Conservation (phyloP, 2,888 invertebrate species). For the Luffia ferchaultella region DNA sequence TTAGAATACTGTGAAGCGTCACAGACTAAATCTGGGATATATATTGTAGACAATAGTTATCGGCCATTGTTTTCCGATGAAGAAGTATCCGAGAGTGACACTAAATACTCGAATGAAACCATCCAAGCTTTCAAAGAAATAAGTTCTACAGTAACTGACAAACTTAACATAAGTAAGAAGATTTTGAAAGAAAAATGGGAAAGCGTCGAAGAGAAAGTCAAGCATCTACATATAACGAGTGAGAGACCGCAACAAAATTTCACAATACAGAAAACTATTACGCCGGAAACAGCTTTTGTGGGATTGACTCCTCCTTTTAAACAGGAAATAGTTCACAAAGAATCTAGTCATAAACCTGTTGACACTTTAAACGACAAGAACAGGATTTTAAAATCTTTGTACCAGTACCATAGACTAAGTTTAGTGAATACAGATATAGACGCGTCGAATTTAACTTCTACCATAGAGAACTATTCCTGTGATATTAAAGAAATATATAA, state of each 20-base stretch:
- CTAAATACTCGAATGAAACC: conserved; percentile 45
- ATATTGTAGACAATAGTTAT: conserved; percentile 58
- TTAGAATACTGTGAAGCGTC: conserved; percentile 44
- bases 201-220: conserved; percentile 56
- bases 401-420: conserved; percentile 54
- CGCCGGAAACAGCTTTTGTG: too few relatives aligned
- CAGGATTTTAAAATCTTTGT: conserved; percentile 41
- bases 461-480: conserved; percentile 47
- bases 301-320: neutral
- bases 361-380: conserved; percentile 24
- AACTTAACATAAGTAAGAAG: conserved; percentile 58
- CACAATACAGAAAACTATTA: conserved; percentile 4
- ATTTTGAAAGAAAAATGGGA: conserved; percentile 64
- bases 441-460: conserved; percentile 46
- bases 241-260: conserved; percentile 26
- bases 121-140: conserved; percentile 61
- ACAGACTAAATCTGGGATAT: conserved; percentile 64
- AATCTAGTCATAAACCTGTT: conserved; percentile 50
- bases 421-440: conserved; percentile 45
- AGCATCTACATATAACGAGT: conserved; percentile 41
- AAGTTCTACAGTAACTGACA: conserved; percentile 55
- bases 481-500: conserved; percentile 51
- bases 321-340: conserved; percentile 44
- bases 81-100: conserved; percentile 29
- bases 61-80: conserved; percentile 29